Evolutionary conservation across 2,888 invertebrate genomes (phyloP), one percentile per base, ranked within the genome.

Genomic region (Habroteleia sp.): DNA sequence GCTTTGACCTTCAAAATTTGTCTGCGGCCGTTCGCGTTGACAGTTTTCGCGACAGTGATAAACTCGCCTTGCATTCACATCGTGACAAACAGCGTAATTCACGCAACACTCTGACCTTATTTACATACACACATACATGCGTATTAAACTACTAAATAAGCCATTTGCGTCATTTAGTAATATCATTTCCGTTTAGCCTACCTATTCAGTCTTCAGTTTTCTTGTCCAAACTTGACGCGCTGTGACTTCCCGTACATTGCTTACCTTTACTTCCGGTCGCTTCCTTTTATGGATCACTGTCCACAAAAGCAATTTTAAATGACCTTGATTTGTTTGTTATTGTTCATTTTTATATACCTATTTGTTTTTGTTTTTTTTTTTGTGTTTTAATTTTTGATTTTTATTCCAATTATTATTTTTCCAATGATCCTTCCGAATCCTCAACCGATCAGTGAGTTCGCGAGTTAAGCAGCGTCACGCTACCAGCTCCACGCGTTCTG

Each of bases 401-500:
- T 35, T 35, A 1, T 14, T 14, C 7, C 14, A 3, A n/a, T n/a
- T 6, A 4, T 4, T 37, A 3, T 16, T 8, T 20, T 20, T 23
- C 33, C 16, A 39, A 8, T 35, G 23, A 35, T 33, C 46, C 35
- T 35, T 20, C 56, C 27, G 11, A 68, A 3, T 48, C 33, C 39
- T 11, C 20, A 65, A 42, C 20, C 48, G 27, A 58, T 68, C 58
- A 50, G 37, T 17, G 52, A 62, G 73, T 80, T 79, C 77, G 77
- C 69, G 56, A 76, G 76, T 81, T 72, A 77, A 81, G 80, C 78
- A 78, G 79, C 79, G 75, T 76, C 74, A 60, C 58, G 72, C 73
- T 78, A 79, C 77, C 79, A 80, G 81, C 77, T 80, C 75, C 63
- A 58, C 77, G 75, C 75, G 77, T 77, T 78, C 77, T 82, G 68